Conservation (phyloP, 2,888 invertebrate species). For the Lycaena phlaeas region DNA sequence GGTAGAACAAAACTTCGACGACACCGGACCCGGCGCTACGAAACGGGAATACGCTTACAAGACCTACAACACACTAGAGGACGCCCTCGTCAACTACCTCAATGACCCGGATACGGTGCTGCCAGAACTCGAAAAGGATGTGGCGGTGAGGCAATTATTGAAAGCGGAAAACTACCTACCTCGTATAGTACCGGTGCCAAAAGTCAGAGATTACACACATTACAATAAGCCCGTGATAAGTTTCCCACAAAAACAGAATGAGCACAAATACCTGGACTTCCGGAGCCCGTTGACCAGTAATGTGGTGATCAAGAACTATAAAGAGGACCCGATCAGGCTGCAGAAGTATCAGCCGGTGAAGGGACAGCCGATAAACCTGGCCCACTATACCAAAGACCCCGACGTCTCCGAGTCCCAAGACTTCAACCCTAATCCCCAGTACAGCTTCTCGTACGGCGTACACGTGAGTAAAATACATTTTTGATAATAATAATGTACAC, state of each 20-base stretch:
- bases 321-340: constrained; percentile 24
- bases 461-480: constrained; percentile 57
- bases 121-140: constrained; percentile 40
- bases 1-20: constrained; percentile 56
- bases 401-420: constrained; percentile 17
- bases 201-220: not conserved
- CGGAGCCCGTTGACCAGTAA: not conserved
- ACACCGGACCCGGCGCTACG: constrained; percentile 59
- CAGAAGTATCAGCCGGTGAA: constrained; percentile 30
- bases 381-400: constrained; percentile 26
- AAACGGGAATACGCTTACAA: constrained; percentile 42
- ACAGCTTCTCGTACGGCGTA: constrained; percentile 46
- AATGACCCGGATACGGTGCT: constrained; percentile 56
- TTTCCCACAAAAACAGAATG: not conserved
- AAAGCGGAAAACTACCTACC: constrained; percentile 2
- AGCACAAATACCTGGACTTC: not conserved
- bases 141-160: constrained; percentile 30
- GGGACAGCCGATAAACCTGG: constrained; percentile 28
- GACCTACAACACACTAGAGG: constrained; percentile 46
- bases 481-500: too few species aligned
- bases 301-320: not conserved
- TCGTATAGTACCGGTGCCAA: not conserved
- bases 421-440: constrained; percentile 36
- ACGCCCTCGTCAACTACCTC: constrained; percentile 44
- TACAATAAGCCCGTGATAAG: not conserved